Evolutionary conservation across 2,888 invertebrate species (phyloP).

Genomic region (Latrodectus elegans): DNA sequence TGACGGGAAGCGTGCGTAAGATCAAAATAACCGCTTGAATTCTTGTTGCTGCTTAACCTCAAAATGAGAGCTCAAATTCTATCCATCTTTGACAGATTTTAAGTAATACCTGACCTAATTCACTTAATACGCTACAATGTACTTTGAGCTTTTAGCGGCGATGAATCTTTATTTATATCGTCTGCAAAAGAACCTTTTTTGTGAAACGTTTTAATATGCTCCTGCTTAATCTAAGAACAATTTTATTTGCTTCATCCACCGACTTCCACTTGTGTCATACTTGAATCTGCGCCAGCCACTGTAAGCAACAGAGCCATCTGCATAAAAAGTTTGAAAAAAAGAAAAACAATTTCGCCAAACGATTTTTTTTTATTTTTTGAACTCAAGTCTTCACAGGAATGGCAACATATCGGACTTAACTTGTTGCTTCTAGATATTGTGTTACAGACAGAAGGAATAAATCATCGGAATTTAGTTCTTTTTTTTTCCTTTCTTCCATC

Average conservation of each 20-base stretch:
- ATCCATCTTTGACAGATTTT: neutral
- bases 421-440: too few species aligned
- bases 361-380: too few species aligned
- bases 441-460: too few species aligned
- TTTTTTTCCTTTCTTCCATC: neutral
- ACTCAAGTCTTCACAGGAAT: too few species aligned
- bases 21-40: neutral
- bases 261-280: neutral
- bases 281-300: neutral
- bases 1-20: neutral
- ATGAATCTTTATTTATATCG: neutral
- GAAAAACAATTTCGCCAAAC: too few species aligned
- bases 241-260: neutral
- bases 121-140: neutral
- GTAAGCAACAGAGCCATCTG: too few species aligned
- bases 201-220: neutral
- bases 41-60: neutral
- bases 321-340: too few species aligned
- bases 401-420: too few species aligned
- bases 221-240: neutral
- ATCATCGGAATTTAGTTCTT: too few species aligned
- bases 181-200: neutral
- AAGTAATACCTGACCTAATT: conserved; percentile 3
- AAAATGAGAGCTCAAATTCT: neutral
- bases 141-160: neutral